A percentile compares a stretch with the other conserved stretches of the same genome.
These are phyloP conservation scores for Mus spretus DNA, from an alignment of 2,797 vertebrate species.

Conservation along the genomic window DNA sequence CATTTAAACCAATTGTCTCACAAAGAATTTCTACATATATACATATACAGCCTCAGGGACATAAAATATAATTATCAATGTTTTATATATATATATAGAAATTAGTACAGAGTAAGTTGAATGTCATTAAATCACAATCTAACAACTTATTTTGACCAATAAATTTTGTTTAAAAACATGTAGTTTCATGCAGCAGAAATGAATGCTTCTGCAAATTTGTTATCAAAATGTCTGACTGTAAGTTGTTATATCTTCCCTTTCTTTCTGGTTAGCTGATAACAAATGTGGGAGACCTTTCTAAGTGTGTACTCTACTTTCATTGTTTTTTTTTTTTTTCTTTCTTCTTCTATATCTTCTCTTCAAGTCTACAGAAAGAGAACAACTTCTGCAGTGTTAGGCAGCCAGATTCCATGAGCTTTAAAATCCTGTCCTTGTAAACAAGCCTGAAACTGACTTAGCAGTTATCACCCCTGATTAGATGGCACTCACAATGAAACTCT, in stretches of 20 bases:
- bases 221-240: constrained; percentile 24
- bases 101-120: constrained; percentile 28
- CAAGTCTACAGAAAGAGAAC: neutral
- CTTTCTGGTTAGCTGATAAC: neutral
- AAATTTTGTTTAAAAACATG: constrained; percentile 49
- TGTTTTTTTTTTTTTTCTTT: neutral
- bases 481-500: constrained; percentile 29
- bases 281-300: neutral
- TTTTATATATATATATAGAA: neutral
- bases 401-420: constrained; percentile 10
- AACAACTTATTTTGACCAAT: constrained; percentile 3
- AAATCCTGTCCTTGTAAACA: constrained; percentile 43
- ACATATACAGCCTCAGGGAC: neutral
- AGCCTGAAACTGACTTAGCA: constrained; percentile 1
- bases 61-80: neutral
- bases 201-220: constrained; percentile 38
- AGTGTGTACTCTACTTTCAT: neutral
- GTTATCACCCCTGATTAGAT: neutral
- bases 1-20: constrained; percentile 19
- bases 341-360: neutral
- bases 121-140: constrained; percentile 37
- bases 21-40: constrained; percentile 2
- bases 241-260: constrained; percentile 4
- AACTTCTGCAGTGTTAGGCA: constrained; percentile 11
- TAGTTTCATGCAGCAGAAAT: constrained; percentile 7